Evolutionary conservation across 1,140 invertebrate species (phyloP).

Genomic region (Protaetia brevitarsis): DNA sequence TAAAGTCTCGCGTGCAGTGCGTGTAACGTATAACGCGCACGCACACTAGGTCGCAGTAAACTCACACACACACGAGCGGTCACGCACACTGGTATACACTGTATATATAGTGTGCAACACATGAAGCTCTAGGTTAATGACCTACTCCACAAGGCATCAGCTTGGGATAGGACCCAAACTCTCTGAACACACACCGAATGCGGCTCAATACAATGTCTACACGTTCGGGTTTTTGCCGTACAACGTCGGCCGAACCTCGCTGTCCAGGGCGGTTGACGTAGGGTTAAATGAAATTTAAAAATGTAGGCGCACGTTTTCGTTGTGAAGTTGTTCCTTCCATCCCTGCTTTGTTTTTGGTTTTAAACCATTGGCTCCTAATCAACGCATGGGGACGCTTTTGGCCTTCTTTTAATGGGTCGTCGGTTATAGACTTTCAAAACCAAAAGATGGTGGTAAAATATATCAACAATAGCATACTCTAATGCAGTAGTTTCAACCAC

Average conservation of each 20-base stretch:
- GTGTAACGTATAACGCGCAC: conserved; percentile 21
- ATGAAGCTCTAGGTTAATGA: conserved; percentile 39
- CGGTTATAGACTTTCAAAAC: no score
- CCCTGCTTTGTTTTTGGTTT: no score
- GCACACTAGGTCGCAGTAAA: background rate
- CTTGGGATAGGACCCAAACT: conserved; percentile 40
- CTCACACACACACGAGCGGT: background rate
- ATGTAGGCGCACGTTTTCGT: background rate
- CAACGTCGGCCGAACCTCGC: background rate
- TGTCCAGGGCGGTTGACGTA: background rate
- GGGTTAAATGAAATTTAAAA: conserved; percentile 8
- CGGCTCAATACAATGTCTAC: conserved; percentile 30
- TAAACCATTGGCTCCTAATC: no score
- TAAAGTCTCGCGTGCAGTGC: conserved; percentile 37
- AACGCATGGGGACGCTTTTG: no score
- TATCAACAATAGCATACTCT: no score
- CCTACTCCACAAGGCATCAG: conserved; percentile 34
- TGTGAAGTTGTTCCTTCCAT: no score
- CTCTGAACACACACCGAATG: conserved; percentile 33
- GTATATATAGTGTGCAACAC: conserved; percentile 30
- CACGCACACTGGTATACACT: conserved; percentile 29
- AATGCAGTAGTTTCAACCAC: no score
- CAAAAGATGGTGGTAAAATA: no score
- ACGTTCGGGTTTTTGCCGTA: conserved; percentile 24
- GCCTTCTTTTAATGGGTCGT: no score